A percentile compares a stretch with the other conserved stretches of the same genome.
Evolutionary conservation across 92 coral and sea anemone species (phyloP).

Genomic region (Diadumene lineata): DNA sequence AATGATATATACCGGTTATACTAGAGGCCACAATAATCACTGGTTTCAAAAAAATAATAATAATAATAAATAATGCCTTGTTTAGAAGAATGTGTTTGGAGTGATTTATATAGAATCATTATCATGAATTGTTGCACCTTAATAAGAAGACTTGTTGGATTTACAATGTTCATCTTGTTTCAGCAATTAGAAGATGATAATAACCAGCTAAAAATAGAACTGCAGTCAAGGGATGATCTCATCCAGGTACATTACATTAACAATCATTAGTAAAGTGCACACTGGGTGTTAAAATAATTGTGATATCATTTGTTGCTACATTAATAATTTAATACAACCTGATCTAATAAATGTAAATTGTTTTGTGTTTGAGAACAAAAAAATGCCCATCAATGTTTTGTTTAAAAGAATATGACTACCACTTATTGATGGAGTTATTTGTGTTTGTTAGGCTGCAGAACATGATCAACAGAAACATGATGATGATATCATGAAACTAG

Average conservation of each 20-base stretch:
- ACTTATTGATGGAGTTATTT: background rate
- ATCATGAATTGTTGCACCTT: too few species aligned
- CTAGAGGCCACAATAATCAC: too few species aligned
- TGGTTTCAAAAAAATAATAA: too few species aligned
- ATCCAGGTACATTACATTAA: constrained; percentile 58
- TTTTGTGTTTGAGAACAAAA: too few species aligned
- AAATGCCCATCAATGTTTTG: too few species aligned
- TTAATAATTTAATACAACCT: too few species aligned
- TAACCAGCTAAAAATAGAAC: constrained; percentile 69
- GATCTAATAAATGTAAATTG: too few species aligned
- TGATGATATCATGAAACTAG: constrained; percentile 76
- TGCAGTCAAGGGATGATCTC: constrained; percentile 83
- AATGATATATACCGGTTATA: too few species aligned
- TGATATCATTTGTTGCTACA: too few species aligned
- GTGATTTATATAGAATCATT: background rate
- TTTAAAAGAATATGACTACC: too few species aligned
- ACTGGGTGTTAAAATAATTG: background rate
- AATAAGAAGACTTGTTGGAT: too few species aligned
- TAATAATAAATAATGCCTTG: too few species aligned
- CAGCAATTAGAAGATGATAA: constrained; percentile 84
- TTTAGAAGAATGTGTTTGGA: background rate
- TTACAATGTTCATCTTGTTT: background rate
- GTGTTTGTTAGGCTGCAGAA: constrained; percentile 70
- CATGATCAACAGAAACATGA: constrained; percentile 86
- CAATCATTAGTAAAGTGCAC: background rate